phyloP scores from a whole-genome alignment of 2,797 vertebrate species.

The Chanos chanos region DNA sequence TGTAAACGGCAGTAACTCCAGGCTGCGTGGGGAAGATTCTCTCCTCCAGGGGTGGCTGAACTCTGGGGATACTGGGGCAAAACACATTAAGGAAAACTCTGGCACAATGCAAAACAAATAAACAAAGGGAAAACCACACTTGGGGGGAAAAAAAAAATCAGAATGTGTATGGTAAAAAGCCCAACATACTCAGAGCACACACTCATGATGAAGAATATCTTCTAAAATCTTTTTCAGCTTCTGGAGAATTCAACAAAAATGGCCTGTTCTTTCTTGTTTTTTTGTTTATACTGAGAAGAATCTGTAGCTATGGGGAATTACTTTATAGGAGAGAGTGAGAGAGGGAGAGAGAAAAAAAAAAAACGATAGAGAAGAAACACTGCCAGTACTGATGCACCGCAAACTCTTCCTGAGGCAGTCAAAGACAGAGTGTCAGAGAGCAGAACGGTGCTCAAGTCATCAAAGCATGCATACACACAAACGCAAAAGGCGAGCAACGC shows the following conservation, averaged over 20 bases:
- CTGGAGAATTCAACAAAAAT: too few species aligned
- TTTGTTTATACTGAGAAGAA: too few species aligned
- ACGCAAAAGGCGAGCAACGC: too few species aligned
- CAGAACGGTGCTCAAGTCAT: constrained; percentile 5
- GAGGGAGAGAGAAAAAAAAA: not conserved
- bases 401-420: too few species aligned
- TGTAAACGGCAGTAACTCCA: constrained; percentile 72
- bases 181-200: not conserved
- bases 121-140: constrained; percentile 41
- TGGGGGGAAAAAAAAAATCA: constrained; percentile 2
- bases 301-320: not conserved
- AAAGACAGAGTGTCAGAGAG: not conserved
- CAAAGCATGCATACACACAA: too few species aligned
- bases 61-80: constrained; percentile 67
- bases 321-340: not conserved
- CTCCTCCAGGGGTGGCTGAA: constrained; percentile 71
- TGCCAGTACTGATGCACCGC: not conserved
- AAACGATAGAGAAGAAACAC: too few species aligned
- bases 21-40: constrained; percentile 71
- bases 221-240: too few species aligned
- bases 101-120: constrained; percentile 44
- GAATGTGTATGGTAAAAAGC: not conserved
- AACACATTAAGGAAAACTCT: constrained; percentile 66
- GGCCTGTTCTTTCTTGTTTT: too few species aligned
- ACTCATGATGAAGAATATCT: too few species aligned